These are phyloP conservation scores for Adineta ricciae DNA, from an alignment of 2,888 invertebrate genomes.

Conservation along the genomic window DNA sequence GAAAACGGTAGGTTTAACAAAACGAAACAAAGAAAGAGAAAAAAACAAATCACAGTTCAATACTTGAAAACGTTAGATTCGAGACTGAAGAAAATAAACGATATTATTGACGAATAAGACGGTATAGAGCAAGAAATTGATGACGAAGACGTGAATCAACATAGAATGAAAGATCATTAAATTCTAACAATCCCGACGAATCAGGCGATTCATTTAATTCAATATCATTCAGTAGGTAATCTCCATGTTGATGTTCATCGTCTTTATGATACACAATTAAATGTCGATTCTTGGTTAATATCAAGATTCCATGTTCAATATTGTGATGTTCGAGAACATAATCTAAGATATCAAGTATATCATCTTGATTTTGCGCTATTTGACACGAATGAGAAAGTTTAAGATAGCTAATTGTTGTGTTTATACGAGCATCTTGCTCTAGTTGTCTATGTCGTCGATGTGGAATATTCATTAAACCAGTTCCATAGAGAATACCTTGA, in stretches of 20 bases:
- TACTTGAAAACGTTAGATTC: neutral
- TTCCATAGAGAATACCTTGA: too few species aligned
- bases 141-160: neutral
- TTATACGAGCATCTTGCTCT: too few species aligned
- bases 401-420: neutral
- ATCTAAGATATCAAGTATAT: neutral
- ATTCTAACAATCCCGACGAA: neutral
- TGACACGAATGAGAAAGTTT: neutral
- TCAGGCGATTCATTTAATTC: neutral
- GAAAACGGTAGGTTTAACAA: neutral
- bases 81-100: neutral
- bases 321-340: neutral
- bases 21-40: neutral
- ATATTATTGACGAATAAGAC: neutral
- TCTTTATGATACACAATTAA: neutral
- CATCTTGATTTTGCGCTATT: neutral
- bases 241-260: neutral
- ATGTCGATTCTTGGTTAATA: neutral
- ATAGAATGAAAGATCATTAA: neutral
- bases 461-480: constrained; percentile 24
- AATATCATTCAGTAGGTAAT: neutral
- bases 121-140: neutral
- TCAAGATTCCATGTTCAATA: neutral
- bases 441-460: neutral
- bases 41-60: constrained; percentile 13